These are phyloP conservation scores for Drosophila atroscutellata DNA, from an alignment of 2,888 invertebrate genomes.

Conservation along the genomic window DNA sequence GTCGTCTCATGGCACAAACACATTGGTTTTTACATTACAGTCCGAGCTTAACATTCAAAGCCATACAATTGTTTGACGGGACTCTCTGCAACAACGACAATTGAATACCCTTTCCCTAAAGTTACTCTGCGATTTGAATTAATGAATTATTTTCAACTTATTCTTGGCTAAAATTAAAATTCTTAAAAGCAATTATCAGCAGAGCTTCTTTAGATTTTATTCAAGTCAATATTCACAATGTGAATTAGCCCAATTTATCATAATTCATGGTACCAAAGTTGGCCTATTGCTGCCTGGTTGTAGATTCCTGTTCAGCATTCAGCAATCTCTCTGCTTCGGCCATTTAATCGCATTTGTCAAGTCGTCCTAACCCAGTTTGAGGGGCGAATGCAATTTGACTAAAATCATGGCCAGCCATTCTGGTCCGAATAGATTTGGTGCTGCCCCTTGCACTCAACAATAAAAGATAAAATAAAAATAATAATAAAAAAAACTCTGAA, in stretches of 20 bases:
- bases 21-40: slow-evolving; percentile 35
- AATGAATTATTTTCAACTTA: neutral
- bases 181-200: neutral
- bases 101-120: slow-evolving; percentile 11
- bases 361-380: slow-evolving; percentile 30
- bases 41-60: slow-evolving; percentile 44
- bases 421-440: slow-evolving; percentile 58
- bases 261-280: neutral
- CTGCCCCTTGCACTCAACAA: neutral
- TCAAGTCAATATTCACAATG: neutral
- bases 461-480: neutral
- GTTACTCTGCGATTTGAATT: neutral
- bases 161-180: neutral
- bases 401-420: slow-evolving; percentile 58
- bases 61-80: neutral
- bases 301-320: neutral
- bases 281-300: neutral
- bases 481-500: slow-evolving; percentile 24
- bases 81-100: neutral
- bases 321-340: slow-evolving; percentile 30
- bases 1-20: slow-evolving; percentile 26
- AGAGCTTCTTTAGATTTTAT: neutral
- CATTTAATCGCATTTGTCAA: slow-evolving; percentile 69
- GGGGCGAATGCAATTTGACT: slow-evolving; percentile 68
- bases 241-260: neutral